Conservation (phyloP, 2,888 invertebrate species). For the Nomada hirtipes region DNA sequence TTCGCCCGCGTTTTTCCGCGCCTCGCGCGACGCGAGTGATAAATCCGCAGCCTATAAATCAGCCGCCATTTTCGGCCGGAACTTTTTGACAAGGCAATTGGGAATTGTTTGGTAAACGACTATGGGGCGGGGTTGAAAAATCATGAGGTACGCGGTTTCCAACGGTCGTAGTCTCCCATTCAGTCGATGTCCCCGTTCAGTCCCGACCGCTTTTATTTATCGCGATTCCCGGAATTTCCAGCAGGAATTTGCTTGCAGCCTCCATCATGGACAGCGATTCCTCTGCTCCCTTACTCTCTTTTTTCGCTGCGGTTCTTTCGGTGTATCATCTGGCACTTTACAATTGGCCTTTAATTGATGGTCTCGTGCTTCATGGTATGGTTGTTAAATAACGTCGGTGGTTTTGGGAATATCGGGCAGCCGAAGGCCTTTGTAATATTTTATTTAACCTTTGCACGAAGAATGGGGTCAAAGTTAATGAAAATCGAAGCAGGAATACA, state of each 20-base stretch:
- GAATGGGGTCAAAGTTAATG: too few relatives aligned
- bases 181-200: slow-evolving; percentile 65
- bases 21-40: slow-evolving; percentile 65
- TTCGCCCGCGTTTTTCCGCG: slow-evolving; percentile 53
- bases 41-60: slow-evolving; percentile 79
- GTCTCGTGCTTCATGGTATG: too few relatives aligned
- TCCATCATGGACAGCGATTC: slow-evolving; percentile 42
- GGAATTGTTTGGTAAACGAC: slow-evolving; percentile 82
- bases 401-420: too few relatives aligned
- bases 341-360: not conserved
- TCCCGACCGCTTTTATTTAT: slow-evolving; percentile 65
- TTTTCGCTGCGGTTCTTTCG: not conserved
- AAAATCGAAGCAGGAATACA: too few relatives aligned
- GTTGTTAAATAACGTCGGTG: too few relatives aligned
- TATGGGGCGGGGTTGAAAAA: slow-evolving; percentile 68
- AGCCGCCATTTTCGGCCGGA: slow-evolving; percentile 79
- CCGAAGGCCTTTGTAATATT: too few relatives aligned
- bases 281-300: not conserved
- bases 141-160: slow-evolving; percentile 75
- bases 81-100: slow-evolving; percentile 83
- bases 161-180: slow-evolving; percentile 55
- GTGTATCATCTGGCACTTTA: not conserved
- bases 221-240: slow-evolving; percentile 60
- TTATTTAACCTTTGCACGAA: too few relatives aligned
- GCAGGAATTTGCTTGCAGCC: slow-evolving; percentile 51